Percentiles rank a stretch among this genome's conserved stretches.
Conservation (phyloP, 2,888 invertebrate species). For the Acrobasis suavella region DNA sequence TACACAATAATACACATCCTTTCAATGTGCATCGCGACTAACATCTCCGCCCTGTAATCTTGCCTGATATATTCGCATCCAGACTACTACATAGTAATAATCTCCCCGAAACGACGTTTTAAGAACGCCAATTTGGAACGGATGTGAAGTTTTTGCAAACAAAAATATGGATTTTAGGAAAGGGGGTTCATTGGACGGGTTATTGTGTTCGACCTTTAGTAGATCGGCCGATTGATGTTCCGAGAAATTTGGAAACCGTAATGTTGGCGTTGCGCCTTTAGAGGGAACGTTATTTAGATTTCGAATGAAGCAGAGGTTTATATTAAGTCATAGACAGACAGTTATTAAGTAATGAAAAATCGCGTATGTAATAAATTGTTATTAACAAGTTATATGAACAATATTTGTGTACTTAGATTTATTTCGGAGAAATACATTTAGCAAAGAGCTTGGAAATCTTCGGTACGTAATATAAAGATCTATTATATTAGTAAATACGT, state of each 20-base stretch:
- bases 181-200: conserved; percentile 50
- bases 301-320: neutral
- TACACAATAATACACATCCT: no score
- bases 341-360: no score
- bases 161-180: conserved; percentile 47
- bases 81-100: conserved; percentile 61
- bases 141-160: conserved; percentile 55
- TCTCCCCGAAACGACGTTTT: conserved; percentile 48
- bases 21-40: neutral
- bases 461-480: no score
- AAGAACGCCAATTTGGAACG: conserved; percentile 57
- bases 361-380: no score
- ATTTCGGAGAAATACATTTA: no score
- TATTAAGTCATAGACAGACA: neutral
- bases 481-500: no score
- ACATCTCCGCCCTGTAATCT: conserved; percentile 60
- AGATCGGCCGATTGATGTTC: conserved; percentile 11
- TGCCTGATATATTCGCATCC: conserved; percentile 65
- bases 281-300: neutral
- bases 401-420: no score
- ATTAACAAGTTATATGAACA: no score
- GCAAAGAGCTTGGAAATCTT: no score
- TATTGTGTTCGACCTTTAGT: conserved; percentile 32
- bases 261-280: conserved; percentile 2
- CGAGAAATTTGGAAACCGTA: conserved; percentile 21